Percentiles rank a stretch among this genome's conserved stretches.
Conservation (phyloP, 2,888 invertebrate genomes). For the Noctua fimbriata region DNA sequence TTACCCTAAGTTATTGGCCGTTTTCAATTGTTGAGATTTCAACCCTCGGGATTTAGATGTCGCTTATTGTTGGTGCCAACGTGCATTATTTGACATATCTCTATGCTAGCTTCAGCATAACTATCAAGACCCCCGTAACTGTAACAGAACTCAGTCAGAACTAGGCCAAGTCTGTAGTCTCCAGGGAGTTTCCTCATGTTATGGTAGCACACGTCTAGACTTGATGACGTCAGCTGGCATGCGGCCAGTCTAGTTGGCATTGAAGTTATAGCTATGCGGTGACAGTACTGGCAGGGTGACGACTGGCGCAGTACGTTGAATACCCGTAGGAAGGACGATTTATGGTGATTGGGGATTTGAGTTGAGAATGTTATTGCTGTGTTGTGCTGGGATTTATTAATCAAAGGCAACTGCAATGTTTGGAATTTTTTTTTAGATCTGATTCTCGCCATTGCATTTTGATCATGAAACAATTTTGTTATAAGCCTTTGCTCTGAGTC, state of each 20-base stretch:
- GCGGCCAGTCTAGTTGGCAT: conserved; percentile 48
- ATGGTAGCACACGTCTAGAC: conserved; percentile 53
- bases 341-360: conserved; percentile 22
- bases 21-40: background rate
- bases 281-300: conserved; percentile 40
- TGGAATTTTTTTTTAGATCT: background rate
- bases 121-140: background rate
- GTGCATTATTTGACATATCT: background rate
- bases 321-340: conserved; percentile 10
- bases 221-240: conserved; percentile 56
- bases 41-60: background rate
- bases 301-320: conserved; percentile 39
- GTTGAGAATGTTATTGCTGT: too few relatives aligned
- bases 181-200: conserved; percentile 27
- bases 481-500: background rate
- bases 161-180: conserved; percentile 26
- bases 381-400: background rate
- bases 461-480: background rate
- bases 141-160: background rate
- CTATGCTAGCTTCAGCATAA: background rate
- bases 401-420: background rate
- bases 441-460: background rate
- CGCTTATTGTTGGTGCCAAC: background rate
- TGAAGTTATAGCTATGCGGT: conserved; percentile 49
- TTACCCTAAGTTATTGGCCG: background rate